Evolutionary conservation across 2,888 invertebrate species (phyloP).

Genomic region (Marasmarcha lunaedactyla): DNA sequence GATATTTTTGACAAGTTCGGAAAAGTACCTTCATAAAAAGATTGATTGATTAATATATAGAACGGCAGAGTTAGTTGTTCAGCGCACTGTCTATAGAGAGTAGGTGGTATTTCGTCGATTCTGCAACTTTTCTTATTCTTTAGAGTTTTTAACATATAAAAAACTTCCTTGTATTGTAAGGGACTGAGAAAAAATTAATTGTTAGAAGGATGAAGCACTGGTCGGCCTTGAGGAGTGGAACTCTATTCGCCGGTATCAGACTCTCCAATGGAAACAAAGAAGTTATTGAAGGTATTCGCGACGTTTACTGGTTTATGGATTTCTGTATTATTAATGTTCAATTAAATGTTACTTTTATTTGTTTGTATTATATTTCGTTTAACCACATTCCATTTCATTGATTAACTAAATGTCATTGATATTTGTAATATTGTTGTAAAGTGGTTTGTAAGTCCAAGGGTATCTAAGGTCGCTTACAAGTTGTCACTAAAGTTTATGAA

Average conservation of each 20-base stretch:
- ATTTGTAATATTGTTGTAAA: background rate
- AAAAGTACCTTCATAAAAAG: slow-evolving; percentile 1
- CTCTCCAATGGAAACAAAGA: background rate
- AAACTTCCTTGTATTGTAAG: no score
- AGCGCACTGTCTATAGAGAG: background rate
- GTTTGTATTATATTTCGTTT: background rate
- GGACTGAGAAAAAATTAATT: no score
- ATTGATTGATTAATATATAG: background rate
- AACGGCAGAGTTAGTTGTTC: background rate
- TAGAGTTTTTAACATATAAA: background rate
- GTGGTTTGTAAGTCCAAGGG: background rate
- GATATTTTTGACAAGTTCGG: background rate
- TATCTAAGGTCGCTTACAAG: background rate
- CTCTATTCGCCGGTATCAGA: background rate
- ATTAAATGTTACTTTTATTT: background rate
- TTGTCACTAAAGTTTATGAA: background rate
- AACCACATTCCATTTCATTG: background rate
- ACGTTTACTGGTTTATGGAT: no score
- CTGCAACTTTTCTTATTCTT: background rate
- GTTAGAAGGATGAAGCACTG: no score
- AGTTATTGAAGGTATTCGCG: background rate
- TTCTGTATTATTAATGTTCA: no score
- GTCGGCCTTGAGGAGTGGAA: no score
- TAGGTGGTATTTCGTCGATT: background rate
- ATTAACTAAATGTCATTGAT: background rate